Base-by-base conservation (phyloP, 2,888 invertebrate species). In the Omphaloscelis lunosa region DNA sequence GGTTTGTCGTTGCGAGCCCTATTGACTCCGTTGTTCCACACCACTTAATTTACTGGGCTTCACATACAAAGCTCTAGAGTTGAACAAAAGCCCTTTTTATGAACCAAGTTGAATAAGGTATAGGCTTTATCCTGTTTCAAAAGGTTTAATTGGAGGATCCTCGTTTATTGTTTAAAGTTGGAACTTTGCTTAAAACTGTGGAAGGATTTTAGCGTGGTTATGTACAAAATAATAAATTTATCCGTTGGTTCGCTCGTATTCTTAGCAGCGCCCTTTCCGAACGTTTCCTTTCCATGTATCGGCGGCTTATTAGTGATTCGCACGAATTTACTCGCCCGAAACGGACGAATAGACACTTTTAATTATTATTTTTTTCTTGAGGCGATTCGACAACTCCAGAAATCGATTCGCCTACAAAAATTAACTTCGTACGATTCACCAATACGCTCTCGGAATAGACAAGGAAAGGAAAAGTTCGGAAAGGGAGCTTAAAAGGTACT, bases 31-130 rank as follows among this genome's bases (percentile, higher is more conserved):
- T n/a, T 75, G 58, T 80, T 75, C 72, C 23, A 53, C 41, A 69
- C 69, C 71, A 83, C 84, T 75, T 75, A 75, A 79, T 84, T 79
- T 70, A 29, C 61, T 72, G 61, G 65, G 41, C 63, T 70, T 27
- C 23, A 45, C 59, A 56, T 65, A 69, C 48, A 72, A 68, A 34
- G 61, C 63, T 58, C 20, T 23, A 15, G 7, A 34, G 53, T 34
- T n/a, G 27, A 70, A 80, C 74, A 80, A 84, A 73, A 76, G 20
- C 41, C 15, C 17, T 72, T 82, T 62, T 59, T 69, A n/a, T n/a
- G 9, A 53, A 65, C 17, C 3, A 59, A 53, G 27, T 69, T 34
- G n/a, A 63, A 80, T 65, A 45, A 58, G 59, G 62, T n/a, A 39
- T 20, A 3, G 23, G 51, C 41, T 63, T 75, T 53, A 68, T 80